Percentiles rank a stretch among this genome's conserved stretches.
Evolutionary conservation across 2,797 vertebrate genomes (phyloP).

Genomic region (Coilia nasus): DNA sequence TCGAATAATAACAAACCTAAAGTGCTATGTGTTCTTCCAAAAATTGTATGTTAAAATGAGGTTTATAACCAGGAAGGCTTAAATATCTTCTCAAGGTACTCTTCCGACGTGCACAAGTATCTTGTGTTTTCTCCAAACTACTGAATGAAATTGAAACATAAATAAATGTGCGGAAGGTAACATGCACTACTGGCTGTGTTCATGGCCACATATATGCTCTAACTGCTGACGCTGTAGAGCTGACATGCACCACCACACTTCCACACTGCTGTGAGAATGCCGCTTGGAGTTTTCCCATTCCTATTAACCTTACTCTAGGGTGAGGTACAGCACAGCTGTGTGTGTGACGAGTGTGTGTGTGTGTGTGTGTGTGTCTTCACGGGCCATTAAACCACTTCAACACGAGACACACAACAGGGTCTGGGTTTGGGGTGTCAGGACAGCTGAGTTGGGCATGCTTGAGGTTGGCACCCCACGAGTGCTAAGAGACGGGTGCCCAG

Average conservation of each 20-base stretch:
- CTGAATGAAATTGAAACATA: no score
- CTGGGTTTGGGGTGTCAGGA: not conserved
- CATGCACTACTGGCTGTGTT: not conserved
- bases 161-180: not conserved
- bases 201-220: not conserved
- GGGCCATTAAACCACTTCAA: not conserved
- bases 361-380: not conserved
- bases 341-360: conserved; percentile 9
- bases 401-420: not conserved
- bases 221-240: not conserved
- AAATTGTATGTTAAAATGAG: no score
- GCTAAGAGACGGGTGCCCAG: not conserved
- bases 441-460: not conserved
- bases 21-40: no score
- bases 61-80: no score
- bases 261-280: not conserved
- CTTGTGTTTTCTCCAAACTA: no score
- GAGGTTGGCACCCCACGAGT: conserved; percentile 2
- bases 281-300: not conserved
- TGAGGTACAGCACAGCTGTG: conserved; percentile 9
- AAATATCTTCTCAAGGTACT: no score
- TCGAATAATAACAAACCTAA: no score
- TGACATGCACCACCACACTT: not conserved
- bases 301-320: not conserved
- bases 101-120: no score